Evolutionary conservation across 2,888 invertebrate genomes (phyloP).

Genomic region (Drosophila acutilabella): DNA sequence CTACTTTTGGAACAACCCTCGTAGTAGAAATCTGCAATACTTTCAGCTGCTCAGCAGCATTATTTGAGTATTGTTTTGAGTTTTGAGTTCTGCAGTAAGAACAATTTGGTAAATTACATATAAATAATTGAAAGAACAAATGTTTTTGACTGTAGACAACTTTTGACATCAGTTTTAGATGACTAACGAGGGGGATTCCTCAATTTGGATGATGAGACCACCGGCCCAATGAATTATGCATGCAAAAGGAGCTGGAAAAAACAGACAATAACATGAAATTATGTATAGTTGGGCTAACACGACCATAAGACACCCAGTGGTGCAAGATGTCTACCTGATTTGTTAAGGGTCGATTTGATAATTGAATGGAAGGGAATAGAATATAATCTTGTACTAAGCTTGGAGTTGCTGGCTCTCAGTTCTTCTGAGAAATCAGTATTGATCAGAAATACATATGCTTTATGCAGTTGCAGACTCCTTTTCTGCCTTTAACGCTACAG

Average conservation of each 20-base stretch:
- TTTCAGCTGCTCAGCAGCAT: not conserved
- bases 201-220: conserved; percentile 74
- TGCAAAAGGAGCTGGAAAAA: conserved; percentile 19
- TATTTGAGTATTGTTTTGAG: conserved; percentile 33
- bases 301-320: too few species aligned
- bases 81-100: conserved; percentile 44
- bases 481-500: too few species aligned
- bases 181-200: conserved; percentile 62
- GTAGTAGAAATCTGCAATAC: not conserved
- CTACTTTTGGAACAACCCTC: conserved; percentile 4
- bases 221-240: conserved; percentile 71
- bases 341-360: too few species aligned
- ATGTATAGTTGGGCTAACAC: too few species aligned
- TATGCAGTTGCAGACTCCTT: too few species aligned
- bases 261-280: conserved; percentile 3
- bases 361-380: too few species aligned
- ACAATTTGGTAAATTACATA: conserved; percentile 75
- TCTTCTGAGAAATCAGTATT: too few species aligned
- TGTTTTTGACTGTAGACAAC: conserved; percentile 61
- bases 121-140: conserved; percentile 78
- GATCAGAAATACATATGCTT: too few species aligned
- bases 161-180: conserved; percentile 64
- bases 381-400: too few species aligned
- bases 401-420: too few species aligned
- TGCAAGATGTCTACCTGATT: too few species aligned